Conservation (phyloP, 2,888 invertebrate species). For the Norana najaformis region DNA sequence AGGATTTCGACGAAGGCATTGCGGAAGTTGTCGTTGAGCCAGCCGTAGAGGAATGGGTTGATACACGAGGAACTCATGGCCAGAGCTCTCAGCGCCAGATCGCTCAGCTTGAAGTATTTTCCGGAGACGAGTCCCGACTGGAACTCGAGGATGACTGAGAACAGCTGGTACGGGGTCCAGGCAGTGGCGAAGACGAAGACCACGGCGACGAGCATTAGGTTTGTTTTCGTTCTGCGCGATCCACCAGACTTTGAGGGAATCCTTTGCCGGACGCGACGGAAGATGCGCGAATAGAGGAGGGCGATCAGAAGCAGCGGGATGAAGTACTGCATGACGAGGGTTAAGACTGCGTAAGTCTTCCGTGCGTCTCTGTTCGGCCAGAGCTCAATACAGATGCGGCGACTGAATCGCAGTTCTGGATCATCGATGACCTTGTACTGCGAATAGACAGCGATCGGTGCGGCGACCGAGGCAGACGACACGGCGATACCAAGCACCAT, state of each 20-base stretch:
- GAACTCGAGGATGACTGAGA: constrained; percentile 54
- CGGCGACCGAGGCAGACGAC: constrained; percentile 52
- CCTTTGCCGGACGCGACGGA: constrained; percentile 47
- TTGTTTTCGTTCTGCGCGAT: constrained; percentile 49
- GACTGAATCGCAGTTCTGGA: constrained; percentile 47
- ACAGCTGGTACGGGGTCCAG: constrained; percentile 59
- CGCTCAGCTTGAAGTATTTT: constrained; percentile 47
- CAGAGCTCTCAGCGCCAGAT: constrained; percentile 55
- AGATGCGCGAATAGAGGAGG: constrained; percentile 54
- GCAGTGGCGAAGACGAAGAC: constrained; percentile 56
- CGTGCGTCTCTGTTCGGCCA: constrained; percentile 51
- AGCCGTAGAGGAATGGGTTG: constrained; percentile 61
- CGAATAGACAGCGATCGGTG: constrained; percentile 70
- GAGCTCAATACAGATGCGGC: constrained; percentile 51
- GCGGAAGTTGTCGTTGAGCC: constrained; percentile 59
- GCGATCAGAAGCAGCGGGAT: constrained; percentile 55
- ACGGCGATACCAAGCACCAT: constrained; percentile 51
- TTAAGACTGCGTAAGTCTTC: constrained; percentile 51
- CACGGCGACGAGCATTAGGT: constrained; percentile 57
- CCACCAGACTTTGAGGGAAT: neutral
- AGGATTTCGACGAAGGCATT: constrained; percentile 29
- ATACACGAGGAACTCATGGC: constrained; percentile 61
- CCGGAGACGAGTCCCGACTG: constrained; percentile 15
- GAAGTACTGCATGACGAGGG: constrained; percentile 55
- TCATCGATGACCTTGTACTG: constrained; percentile 46